Evolutionary conservation across 1,140 invertebrate genomes (phyloP), one percentile per base, ranked within the genome.

Genomic region (Proales similis): DNA sequence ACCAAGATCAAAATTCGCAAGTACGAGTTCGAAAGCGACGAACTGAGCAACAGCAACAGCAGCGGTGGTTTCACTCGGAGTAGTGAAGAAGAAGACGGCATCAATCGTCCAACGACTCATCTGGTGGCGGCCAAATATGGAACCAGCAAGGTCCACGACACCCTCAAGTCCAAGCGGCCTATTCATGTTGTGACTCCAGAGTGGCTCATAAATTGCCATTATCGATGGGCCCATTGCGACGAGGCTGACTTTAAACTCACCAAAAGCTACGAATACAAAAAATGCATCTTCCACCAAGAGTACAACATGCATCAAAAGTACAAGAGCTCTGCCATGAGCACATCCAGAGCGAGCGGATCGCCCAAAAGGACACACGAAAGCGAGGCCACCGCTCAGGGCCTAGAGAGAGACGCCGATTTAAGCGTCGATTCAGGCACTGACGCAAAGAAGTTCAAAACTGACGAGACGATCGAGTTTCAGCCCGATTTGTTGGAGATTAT

Each of bases 241-340:
- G 57, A 46, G 47, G 57, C 45, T 46, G n/a, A n/a, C 0, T 61
- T 46, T 30, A 61, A 57, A 42, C 32, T 57, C 9, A 57, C 33
- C 27, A 57, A 57, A 43, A 42, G 45, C 3, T 57, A 57, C 32
- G 51, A 57, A 11, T 57, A 57, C 32, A 57, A 57, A 22, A 57
- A 57, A 42, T 57, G 51, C 32, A 19, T 57, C 3, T 57, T 57
- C 45, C 51, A 57, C 22, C 51, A 57, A 20, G 51, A 57, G 7
- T 57, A 57, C 29, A 57, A 57, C 20, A 57, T 57, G 51, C 51
- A 57, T 36, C 51, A 57, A 57, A 57, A 57, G 20, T 57, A 42
- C n/a, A n/a, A n/a, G n/a, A n/a, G n/a, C n/a, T n/a, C n/a, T n/a
- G n/a, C n/a, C n/a, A n/a, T 38, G 3, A 53, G 17, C n/a, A 36